Evolutionary conservation across 2,113 vertebrate species (phyloP).

Genomic region (Amblyopsis rosae): DNA sequence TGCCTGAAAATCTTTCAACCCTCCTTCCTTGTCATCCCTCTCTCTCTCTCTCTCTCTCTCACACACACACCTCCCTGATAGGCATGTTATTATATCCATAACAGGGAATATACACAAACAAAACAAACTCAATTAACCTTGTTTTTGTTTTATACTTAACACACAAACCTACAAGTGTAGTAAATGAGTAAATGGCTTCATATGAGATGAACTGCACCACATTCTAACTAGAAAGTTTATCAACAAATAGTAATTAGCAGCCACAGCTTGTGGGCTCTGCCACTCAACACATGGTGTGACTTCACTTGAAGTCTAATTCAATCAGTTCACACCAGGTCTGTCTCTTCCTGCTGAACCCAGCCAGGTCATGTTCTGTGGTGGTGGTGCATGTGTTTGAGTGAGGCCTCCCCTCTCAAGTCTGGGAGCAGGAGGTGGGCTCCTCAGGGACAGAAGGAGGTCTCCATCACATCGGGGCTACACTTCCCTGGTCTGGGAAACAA

Average conservation of each 20-base stretch:
- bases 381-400: conserved; percentile 63
- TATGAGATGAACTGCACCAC: neutral
- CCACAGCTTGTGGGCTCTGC: conserved; percentile 36
- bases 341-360: conserved; percentile 64
- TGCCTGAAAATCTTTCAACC: conserved; percentile 28
- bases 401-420: conserved; percentile 60
- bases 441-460: conserved; percentile 32
- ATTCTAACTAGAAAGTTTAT: conserved; percentile 11
- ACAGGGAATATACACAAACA: conserved; percentile 58
- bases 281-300: conserved; percentile 54
- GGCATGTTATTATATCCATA: conserved; percentile 43
- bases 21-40: neutral
- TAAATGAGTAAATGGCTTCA: neutral
- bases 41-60: conserved; percentile 12
- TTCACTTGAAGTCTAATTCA: conserved; percentile 59
- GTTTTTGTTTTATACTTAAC: conserved; percentile 26
- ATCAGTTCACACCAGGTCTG: conserved; percentile 68
- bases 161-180: neutral
- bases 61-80: conserved; percentile 33
- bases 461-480: conserved; percentile 49
- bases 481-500: conserved; percentile 68
- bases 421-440: conserved; percentile 44
- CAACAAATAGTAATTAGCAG: conserved; percentile 15
- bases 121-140: conserved; percentile 70
- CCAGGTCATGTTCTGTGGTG: conserved; percentile 62